These are phyloP conservation scores for Pharmacophagus antenor DNA, from an alignment of 2,888 invertebrate genomes.

Conservation along the genomic window DNA sequence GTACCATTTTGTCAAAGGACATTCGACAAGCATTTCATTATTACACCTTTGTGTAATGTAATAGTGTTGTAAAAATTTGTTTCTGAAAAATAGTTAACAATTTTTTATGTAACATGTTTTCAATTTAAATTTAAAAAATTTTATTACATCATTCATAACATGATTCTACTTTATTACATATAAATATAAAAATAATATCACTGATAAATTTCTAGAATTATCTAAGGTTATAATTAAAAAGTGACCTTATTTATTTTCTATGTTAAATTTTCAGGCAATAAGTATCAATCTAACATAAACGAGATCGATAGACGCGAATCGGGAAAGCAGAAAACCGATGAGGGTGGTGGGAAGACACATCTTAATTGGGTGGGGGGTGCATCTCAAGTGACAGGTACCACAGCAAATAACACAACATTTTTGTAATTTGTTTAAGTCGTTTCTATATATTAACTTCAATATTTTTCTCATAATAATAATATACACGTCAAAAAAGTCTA, in stretches of 20 bases:
- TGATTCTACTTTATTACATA: too few species aligned
- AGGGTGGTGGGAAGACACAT: conserved; percentile 78
- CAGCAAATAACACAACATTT: neutral
- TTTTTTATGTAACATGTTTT: too few species aligned
- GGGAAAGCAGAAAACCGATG: conserved; percentile 87
- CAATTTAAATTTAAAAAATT: too few species aligned
- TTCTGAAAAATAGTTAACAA: too few species aligned
- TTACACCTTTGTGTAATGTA: neutral
- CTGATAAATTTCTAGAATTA: neutral
- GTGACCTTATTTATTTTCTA: conserved; percentile 28
- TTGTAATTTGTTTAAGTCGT: neutral
- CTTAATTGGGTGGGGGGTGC: conserved; percentile 79
- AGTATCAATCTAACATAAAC: conserved; percentile 88
- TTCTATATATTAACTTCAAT: neutral
- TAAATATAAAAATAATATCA: too few species aligned
- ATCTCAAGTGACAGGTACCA: conserved; percentile 70
- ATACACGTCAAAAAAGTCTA: too few species aligned
- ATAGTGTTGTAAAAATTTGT: too few species aligned
- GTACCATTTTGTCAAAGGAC: conserved; percentile 37
- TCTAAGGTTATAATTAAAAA: too few species aligned
- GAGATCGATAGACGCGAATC: conserved; percentile 84
- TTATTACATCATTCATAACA: too few species aligned
- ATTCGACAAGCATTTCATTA: conserved; percentile 25
- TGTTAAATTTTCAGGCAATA: conserved; percentile 80
- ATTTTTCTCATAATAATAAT: too few species aligned